Conservation (phyloP, 2,888 invertebrate species). For the Melanargia galathea region DNA sequence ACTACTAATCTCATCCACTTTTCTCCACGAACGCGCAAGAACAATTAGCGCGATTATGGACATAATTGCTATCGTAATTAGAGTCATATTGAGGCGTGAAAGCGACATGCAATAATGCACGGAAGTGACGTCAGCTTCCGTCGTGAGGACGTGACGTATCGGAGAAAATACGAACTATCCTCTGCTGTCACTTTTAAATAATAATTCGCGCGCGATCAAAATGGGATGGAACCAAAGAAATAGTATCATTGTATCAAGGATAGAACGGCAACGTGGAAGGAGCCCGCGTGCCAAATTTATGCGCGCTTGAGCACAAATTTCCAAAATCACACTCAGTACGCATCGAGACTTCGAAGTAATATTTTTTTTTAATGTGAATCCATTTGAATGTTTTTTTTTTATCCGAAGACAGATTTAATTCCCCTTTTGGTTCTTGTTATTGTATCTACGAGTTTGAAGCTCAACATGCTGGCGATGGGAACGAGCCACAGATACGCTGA, state of each 20-base stretch:
- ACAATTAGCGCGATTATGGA: slow-evolving; percentile 12
- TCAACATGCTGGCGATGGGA: slow-evolving; percentile 22
- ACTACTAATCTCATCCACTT: slow-evolving; percentile 15
- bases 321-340: too few species aligned
- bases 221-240: too few species aligned
- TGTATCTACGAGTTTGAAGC: not conserved
- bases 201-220: too few species aligned
- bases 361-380: too few species aligned
- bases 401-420: too few species aligned
- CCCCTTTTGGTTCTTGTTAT: too few species aligned
- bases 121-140: slow-evolving; percentile 41
- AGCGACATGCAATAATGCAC: slow-evolving; percentile 36
- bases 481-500: slow-evolving; percentile 17
- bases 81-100: slow-evolving; percentile 24
- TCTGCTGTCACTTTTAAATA: not conserved
- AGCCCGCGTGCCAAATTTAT: too few species aligned
- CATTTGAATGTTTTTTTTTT: too few species aligned
- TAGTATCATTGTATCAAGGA: too few species aligned
- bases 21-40: slow-evolving; percentile 9
- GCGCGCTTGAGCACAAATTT: too few species aligned
- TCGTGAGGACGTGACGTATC: slow-evolving; percentile 33
- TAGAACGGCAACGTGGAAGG: too few species aligned
- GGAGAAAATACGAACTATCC: slow-evolving; percentile 19
- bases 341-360: too few species aligned
- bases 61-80: slow-evolving; percentile 8